Evolutionary conservation across 2,797 vertebrate genomes (phyloP).

Genomic region (Acipenser oxyrinchus): DNA sequence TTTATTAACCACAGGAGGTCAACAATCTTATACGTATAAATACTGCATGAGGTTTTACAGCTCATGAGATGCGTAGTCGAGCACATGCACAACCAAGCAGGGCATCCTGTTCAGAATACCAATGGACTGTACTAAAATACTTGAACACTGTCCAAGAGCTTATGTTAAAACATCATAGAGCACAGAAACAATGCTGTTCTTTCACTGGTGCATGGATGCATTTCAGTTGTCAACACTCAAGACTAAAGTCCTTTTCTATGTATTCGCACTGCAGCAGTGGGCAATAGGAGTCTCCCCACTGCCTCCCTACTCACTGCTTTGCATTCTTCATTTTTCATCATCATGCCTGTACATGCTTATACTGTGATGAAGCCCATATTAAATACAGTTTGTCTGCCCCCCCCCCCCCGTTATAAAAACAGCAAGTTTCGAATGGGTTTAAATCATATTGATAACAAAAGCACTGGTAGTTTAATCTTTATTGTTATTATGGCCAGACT

Average conservation of each 20-base stretch:
- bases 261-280: not conserved
- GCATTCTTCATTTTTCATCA: not conserved
- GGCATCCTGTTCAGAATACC: constrained; percentile 17
- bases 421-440: not conserved
- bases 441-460: not conserved
- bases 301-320: not conserved
- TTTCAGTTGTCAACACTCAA: not conserved
- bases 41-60: constrained; percentile 22
- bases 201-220: not conserved
- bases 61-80: no score
- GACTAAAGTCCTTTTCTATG: no score
- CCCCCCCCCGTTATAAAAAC: no score
- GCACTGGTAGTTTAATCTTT: not conserved
- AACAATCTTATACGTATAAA: no score
- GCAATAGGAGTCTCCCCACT: not conserved
- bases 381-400: not conserved
- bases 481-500: not conserved
- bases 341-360: no score
- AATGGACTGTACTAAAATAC: constrained; percentile 1
- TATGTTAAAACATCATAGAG: no score
- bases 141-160: not conserved
- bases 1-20: constrained; percentile 23
- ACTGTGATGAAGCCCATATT: constrained; percentile 7
- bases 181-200: not conserved
- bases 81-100: constrained; percentile 6